Conservation (phyloP, 2,797 vertebrate genomes). For the Threskiornis aethiopicus region DNA sequence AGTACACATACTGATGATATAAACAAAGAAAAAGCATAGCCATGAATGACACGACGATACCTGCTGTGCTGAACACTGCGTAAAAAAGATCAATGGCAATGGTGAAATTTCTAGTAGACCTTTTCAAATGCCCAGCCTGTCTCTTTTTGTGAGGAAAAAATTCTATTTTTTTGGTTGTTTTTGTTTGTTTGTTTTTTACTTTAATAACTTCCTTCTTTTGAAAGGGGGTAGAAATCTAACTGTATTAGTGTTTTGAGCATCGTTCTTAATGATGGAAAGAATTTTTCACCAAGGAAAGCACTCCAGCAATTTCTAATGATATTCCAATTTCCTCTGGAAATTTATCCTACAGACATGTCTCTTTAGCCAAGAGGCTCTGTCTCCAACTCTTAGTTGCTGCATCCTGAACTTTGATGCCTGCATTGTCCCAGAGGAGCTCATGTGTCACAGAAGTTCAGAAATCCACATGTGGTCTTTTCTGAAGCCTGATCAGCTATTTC, state of each 20-base stretch:
- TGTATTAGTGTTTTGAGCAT: neutral
- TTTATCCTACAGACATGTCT: neutral
- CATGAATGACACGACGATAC: neutral
- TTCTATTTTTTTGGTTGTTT: neutral
- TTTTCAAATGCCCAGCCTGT: neutral
- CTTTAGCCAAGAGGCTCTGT: neutral
- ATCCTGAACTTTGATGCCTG: slow-evolving; percentile 58
- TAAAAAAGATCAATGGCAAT: neutral
- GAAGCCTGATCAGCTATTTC: slow-evolving; percentile 13
- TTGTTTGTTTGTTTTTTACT: neutral
- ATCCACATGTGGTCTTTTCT: slow-evolving; percentile 48
- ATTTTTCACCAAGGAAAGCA: neutral
- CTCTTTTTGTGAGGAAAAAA: neutral
- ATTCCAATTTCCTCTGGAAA: slow-evolving; percentile 6
- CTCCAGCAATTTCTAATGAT: neutral
- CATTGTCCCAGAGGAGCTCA: neutral
- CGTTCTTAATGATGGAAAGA: neutral
- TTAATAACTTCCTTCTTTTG: neutral
- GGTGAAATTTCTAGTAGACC: neutral
- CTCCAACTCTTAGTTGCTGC: slow-evolving; percentile 7
- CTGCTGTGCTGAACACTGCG: neutral
- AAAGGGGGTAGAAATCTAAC: neutral
- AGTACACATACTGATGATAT: neutral
- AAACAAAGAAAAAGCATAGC: neutral
- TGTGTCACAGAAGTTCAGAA: neutral